phyloP scores from a whole-genome alignment of 2,888 invertebrate species.

The Bursaphelenchus okinawaensis region DNA sequence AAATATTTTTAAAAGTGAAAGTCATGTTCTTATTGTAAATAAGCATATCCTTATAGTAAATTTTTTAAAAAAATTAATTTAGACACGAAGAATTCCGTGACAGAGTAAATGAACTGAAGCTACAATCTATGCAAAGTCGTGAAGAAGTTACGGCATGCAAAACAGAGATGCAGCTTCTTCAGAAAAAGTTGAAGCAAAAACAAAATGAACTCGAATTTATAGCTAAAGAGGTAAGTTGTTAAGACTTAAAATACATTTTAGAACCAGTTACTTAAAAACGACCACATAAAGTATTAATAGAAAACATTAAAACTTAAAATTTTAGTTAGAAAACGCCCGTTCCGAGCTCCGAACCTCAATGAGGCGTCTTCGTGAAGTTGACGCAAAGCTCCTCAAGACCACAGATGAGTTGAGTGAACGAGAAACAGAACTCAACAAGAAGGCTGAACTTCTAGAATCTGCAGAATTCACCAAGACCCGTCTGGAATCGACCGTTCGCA shows the following conservation, averaged over 20 bases:
- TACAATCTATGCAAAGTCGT: constrained; percentile 45
- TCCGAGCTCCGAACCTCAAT: constrained; percentile 46
- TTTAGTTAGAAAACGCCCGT: constrained; percentile 48
- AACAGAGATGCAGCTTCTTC: constrained; percentile 50
- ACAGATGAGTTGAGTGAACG: constrained; percentile 40
- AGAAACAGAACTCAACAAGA: constrained; percentile 41
- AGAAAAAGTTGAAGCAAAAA: constrained; percentile 50
- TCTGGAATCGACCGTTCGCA: constrained; percentile 48
- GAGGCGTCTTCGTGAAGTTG: constrained; percentile 27
- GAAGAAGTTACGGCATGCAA: constrained; percentile 53
- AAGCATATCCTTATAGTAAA: neutral
- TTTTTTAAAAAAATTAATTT: constrained; percentile 8
- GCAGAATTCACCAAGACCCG: constrained; percentile 50
- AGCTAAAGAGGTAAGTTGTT: constrained; percentile 42
- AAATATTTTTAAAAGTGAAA: neutral
- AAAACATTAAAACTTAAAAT: neutral
- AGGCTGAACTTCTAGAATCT: constrained; percentile 34
- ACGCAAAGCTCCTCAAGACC: constrained; percentile 20
- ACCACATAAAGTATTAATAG: neutral
- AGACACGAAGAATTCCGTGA: constrained; percentile 58
- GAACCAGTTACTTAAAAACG: neutral
- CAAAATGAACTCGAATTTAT: constrained; percentile 51
- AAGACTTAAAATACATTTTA: neutral
- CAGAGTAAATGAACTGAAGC: constrained; percentile 54
- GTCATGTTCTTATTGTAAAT: constrained; percentile 5